phyloP scores from a whole-genome alignment of 2,797 vertebrate genomes.

The Oreonectes daqikongensis region DNA sequence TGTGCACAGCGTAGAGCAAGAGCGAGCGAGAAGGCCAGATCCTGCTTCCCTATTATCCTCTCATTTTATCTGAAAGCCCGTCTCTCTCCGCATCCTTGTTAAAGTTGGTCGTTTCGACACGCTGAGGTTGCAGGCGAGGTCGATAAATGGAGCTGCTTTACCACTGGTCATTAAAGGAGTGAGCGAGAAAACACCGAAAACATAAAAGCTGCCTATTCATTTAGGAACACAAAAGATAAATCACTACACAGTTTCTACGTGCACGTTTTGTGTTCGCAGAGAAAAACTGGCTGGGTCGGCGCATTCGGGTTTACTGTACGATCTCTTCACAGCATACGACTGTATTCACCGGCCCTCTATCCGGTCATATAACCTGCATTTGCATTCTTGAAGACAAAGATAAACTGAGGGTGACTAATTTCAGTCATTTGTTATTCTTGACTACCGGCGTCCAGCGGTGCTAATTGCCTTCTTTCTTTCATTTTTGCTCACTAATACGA shows the following conservation, averaged over 20 bases:
- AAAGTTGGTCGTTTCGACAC: slow-evolving; percentile 25
- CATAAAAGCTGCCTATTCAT: slow-evolving; percentile 50
- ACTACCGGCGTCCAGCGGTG: slow-evolving; percentile 53
- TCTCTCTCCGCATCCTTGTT: slow-evolving; percentile 44
- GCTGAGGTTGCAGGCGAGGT: slow-evolving; percentile 31
- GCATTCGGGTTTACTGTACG: neutral
- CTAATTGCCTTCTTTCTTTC: slow-evolving; percentile 53
- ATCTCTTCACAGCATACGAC: slow-evolving; percentile 38
- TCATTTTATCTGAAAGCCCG: slow-evolving; percentile 42
- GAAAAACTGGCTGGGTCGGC: slow-evolving; percentile 12
- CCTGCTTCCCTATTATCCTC: slow-evolving; percentile 35
- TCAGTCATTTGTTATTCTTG: slow-evolving; percentile 41
- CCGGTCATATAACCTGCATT: slow-evolving; percentile 7
- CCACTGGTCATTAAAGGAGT: slow-evolving; percentile 42
- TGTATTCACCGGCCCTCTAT: slow-evolving; percentile 38
- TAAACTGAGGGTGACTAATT: slow-evolving; percentile 43
- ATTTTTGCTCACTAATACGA: slow-evolving; percentile 45
- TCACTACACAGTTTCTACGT: slow-evolving; percentile 17
- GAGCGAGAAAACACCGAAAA: slow-evolving; percentile 34
- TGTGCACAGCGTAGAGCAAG: slow-evolving; percentile 8
- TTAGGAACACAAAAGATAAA: slow-evolving; percentile 49
- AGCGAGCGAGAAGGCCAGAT: slow-evolving; percentile 20
- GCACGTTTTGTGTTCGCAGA: slow-evolving; percentile 4
- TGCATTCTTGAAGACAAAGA: slow-evolving; percentile 47
- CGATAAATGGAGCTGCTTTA: slow-evolving; percentile 43